phyloP scores from a whole-genome alignment of 2,797 vertebrate species.

The Carcharodon carcharias region DNA sequence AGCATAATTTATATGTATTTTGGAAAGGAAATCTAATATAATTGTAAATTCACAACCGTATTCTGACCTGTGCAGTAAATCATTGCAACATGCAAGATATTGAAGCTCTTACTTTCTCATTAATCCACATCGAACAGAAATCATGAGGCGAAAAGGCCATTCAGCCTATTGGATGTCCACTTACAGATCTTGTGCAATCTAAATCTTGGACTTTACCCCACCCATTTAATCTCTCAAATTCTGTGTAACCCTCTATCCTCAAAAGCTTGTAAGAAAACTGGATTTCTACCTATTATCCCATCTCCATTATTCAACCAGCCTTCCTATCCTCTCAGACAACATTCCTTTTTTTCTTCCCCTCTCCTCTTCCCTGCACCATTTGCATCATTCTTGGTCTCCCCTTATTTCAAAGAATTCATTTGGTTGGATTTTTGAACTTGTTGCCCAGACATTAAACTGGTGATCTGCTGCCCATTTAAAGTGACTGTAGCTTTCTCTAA shows the following conservation, averaged over 20 bases:
- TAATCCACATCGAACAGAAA: background rate
- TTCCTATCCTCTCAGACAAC: background rate
- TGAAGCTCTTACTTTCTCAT: background rate
- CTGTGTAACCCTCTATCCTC: background rate
- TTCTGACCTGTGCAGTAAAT: background rate
- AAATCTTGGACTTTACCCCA: background rate
- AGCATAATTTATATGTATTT: background rate
- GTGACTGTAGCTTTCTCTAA: no score
- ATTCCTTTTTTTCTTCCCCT: background rate
- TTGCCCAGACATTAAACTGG: background rate
- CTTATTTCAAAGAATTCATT: background rate
- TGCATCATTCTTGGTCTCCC: background rate
- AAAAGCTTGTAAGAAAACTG: background rate
- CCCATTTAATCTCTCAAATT: background rate
- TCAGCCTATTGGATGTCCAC: background rate
- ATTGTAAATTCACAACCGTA: background rate
- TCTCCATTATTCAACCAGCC: background rate
- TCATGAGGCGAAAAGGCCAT: background rate
- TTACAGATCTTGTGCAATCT: background rate
- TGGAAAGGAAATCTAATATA: background rate
- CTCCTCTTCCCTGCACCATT: background rate
- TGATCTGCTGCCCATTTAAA: background rate
- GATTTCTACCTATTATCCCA: background rate
- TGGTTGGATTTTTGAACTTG: background rate
- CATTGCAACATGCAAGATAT: background rate